Evolutionary conservation across 35 echinoderm and acorn worm species (phyloP), one percentile per base, ranked within the genome.

Genomic region (Apostichopus californicus): DNA sequence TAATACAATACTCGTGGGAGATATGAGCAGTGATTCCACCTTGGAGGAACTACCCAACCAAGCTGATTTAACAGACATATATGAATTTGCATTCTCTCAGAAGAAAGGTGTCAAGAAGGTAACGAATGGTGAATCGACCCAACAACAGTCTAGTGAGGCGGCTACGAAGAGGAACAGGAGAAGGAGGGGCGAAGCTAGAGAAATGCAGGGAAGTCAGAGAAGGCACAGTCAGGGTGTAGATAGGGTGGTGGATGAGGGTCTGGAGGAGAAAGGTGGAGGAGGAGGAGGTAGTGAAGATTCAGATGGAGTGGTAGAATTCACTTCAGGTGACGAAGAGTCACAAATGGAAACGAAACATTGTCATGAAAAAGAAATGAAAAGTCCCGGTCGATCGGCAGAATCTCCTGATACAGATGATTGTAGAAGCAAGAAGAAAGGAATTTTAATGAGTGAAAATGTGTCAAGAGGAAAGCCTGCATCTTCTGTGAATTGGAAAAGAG

Each of bases 11-110:
- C 81, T 59, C 4, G n/a, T 9, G 8, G 81, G 81, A 60, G 81
- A 85, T 1, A 85, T 55, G 5, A 85, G 81, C 55, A 85, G 81
- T 15, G 57, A 59, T 8, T 18, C 34, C 9, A 85, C 25, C 57
- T 4, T 53, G 28, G 81, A 85, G 18, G 81, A 85, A 55, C 81
- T 55, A 14, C 81, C 22, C 3, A 58, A 85, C n/a, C 54, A 22
- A 54, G 81, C 81, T 20, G 81, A 85, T 58, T 85, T 85, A 5
- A 85, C 81, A 21, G 81, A 85, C 57, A 85, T 85, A 17, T 85
- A 85, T 8, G 81, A 85, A 57, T 20, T 55, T 58, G 81, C 81
- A 6, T 18, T 18, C 81, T 85, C 81, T 58, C 81, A 85, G 56
- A 85, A 58, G 81, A 55, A 85, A 20, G 15, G 81, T 22, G 34